A percentile compares a stretch with the other conserved stretches of the same genome.
Evolutionary conservation across 2,888 invertebrate genomes (phyloP).

Genomic region (Caenorhabditis wallacei): DNA sequence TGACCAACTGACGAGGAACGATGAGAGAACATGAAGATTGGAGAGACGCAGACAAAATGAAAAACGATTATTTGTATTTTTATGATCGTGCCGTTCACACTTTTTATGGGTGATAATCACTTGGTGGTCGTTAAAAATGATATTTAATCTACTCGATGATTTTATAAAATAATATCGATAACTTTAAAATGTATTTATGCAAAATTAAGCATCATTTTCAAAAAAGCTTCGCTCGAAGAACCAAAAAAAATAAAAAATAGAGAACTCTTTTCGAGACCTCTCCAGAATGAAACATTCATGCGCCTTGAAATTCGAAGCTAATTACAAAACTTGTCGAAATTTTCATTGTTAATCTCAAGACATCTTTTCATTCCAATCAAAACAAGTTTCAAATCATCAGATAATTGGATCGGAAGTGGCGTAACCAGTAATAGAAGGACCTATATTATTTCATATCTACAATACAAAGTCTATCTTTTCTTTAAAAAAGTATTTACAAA

Average conservation of each 20-base stretch:
- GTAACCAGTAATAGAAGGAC: conserved; percentile 23
- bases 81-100: conserved; percentile 29
- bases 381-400: conserved; percentile 46
- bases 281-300: not conserved
- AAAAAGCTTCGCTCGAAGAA: no score
- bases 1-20: conserved; percentile 42
- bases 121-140: conserved; percentile 23
- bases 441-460: not conserved
- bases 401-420: conserved; percentile 46
- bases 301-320: no score
- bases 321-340: not conserved
- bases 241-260: no score
- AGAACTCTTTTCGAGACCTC: not conserved
- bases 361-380: conserved; percentile 20
- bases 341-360: conserved; percentile 18
- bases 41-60: conserved; percentile 12
- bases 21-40: not conserved
- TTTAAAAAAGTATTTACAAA: not conserved
- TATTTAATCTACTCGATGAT: not conserved
- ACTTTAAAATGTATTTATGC: no score
- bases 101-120: conserved; percentile 39
- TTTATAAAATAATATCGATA: not conserved
- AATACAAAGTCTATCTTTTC: not conserved
- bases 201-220: no score
- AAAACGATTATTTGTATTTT: conserved; percentile 14